Evolutionary conservation across 2,113 vertebrate genomes (phyloP), one percentile per base, ranked within the genome.

Genomic region (Asarcornis scutulata): DNA sequence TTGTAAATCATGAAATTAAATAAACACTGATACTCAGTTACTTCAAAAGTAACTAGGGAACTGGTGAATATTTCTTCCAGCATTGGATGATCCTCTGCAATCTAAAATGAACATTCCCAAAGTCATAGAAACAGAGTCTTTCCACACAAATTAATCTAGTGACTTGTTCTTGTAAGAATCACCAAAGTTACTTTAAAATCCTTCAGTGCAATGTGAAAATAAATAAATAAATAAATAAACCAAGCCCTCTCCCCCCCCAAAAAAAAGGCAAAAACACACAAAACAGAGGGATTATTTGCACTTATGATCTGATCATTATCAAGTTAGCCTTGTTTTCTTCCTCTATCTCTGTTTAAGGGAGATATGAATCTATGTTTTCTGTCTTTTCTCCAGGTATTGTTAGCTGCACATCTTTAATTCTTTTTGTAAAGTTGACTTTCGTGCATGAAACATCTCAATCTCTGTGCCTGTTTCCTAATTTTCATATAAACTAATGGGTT

Each of bases 311-410:
- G 6, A 56, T 14, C 27, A 42, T 17, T 23, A 23, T 32, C 0
- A 2, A 22, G 11, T 18, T 17, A 90, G 9, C 1, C 2, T 11
- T 46, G 3, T 82, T 60, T 34, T 89, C 17, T 58, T 46, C 21
- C 20, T 38, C 3, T 44, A 3, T 42, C 38, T 13, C 8, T 20
- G 2, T 23, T 69, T 16, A 53, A 75, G 9, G 4, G 7, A 84
- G 9, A 8, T 31, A 58, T 66, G 20, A 74, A 86, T 5, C 2
- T 10, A n/a, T 0, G 0, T 60, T 1, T 13, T 3, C 6, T 36
- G 3, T 22, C 32, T 69, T 8, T 62, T 23, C 12, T 38, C 9
- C 5, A 2, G n/a, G 55, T 31, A 32, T 3, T 8, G 0, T 13
- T 22, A 83, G 9, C 11, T 64, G 13, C 13, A 15, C 36, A 55